Percentiles rank a stretch among this genome's conserved stretches.
Conservation (phyloP, 2,888 invertebrate species). For the Agonopterix arenella region DNA sequence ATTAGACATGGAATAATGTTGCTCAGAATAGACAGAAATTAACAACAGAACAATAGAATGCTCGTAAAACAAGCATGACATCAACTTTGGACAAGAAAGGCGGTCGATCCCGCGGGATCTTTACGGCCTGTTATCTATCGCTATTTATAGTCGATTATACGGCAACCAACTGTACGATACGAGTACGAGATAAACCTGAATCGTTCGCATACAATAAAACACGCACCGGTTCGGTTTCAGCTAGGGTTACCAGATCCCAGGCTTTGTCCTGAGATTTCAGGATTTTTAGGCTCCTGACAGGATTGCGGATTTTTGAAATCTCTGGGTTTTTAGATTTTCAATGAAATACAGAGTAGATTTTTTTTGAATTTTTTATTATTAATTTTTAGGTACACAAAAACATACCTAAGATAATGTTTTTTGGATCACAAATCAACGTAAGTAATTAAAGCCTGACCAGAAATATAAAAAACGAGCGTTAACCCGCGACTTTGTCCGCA, state of each 20-base stretch:
- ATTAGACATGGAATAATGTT: neutral
- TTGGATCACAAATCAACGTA: too few relatives aligned
- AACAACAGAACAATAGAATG: constrained; percentile 23
- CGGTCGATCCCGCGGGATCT: constrained; percentile 23
- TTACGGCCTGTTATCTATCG: constrained; percentile 49
- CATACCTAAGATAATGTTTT: too few relatives aligned
- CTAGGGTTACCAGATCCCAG: too few relatives aligned
- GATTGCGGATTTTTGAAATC: neutral
- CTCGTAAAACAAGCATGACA: constrained; percentile 24
- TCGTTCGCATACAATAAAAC: constrained; percentile 60
- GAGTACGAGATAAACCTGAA: constrained; percentile 32
- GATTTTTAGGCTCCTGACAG: too few relatives aligned
- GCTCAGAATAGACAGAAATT: neutral
- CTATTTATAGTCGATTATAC: constrained; percentile 66
- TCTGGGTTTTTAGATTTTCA: too few relatives aligned
- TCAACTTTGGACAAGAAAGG: constrained; percentile 29
- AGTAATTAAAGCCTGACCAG: too few relatives aligned
- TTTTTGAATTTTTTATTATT: too few relatives aligned
- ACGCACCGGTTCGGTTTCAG: constrained; percentile 30
- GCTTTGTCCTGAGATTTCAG: neutral
- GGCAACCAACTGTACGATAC: constrained; percentile 66
- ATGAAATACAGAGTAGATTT: too few relatives aligned
- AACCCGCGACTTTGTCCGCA: too few relatives aligned
- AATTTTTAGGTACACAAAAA: too few relatives aligned
- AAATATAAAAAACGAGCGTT: too few relatives aligned